phyloP scores from a whole-genome alignment of 2,113 vertebrate species.

The Galemys pyrenaicus region DNA sequence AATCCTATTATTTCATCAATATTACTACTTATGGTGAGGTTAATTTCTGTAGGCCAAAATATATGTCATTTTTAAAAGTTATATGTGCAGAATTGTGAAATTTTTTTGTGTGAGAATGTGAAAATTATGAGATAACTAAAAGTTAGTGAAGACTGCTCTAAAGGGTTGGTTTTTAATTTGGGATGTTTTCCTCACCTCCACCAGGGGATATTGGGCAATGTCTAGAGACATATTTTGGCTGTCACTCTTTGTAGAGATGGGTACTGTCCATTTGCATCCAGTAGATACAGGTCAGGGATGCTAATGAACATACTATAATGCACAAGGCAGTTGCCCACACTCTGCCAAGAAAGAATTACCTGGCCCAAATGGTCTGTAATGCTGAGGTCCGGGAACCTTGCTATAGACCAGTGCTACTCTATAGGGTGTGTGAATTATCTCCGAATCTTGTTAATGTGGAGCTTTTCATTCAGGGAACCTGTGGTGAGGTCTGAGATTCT shows the following conservation, averaged over 20 bases:
- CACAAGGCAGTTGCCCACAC: not conserved
- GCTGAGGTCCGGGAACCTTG: not conserved
- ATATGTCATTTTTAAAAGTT: not conserved
- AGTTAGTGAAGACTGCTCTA: not conserved
- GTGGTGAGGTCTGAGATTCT: not conserved
- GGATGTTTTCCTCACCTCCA: not conserved
- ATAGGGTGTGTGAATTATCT: not conserved
- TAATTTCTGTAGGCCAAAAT: not conserved
- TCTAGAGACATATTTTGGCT: not conserved
- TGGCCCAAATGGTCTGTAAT: not conserved
- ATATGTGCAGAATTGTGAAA: not conserved
- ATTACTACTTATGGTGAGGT: not conserved
- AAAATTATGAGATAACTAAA: not conserved
- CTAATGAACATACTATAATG: not conserved
- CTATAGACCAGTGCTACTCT: not conserved
- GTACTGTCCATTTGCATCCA: not conserved
- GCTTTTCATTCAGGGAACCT: not conserved
- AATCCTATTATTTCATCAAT: slow-evolving; percentile 30
- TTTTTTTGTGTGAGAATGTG: no score
- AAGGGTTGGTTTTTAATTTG: not conserved
- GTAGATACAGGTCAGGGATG: not conserved
- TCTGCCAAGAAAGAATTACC: not conserved
- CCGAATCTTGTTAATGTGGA: not conserved
- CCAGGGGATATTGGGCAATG: not conserved
- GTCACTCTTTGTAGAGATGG: not conserved